Evolutionary conservation across 2,797 vertebrate species (phyloP), one percentile per base, ranked within the genome.

Genomic region (Silurus lanzhouensis): DNA sequence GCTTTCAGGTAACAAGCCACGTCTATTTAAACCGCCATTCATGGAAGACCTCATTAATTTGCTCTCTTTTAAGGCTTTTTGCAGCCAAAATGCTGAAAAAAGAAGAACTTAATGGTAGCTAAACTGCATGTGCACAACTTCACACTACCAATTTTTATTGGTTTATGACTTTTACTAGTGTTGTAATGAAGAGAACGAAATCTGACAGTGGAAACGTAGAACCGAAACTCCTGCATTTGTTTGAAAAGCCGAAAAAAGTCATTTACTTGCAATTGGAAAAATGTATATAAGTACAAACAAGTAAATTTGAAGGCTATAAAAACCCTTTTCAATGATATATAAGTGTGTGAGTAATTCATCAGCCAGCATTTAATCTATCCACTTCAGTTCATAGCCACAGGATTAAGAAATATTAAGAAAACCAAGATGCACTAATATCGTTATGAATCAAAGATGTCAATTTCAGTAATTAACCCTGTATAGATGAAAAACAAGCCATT

Each of bases 381-480:
- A 55, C 64, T 82, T 44, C 17, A 68, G 77, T 46, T 19, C 38
- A 76, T 1, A 3, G 13, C 58, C 75, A 67, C 79, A 86, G 1
- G 83, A 83, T 68, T 52, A 52, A 52, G 48, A 52, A 64, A 71
- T 48, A 78, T 66, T 10, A 78, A 83, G 71, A 44, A 67, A 79
- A 70, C 20, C 5, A 2, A 80, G 15, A 74, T 25, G 71, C 48
- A 68, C 38, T 10, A 61, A 88, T 71, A 55, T 52, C 52, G 63
- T 17, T 14, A 68, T 52, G 63, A 80, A 80, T 85, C 78, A 85
- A 67, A 83, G 58, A 58, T 19, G 13, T 38, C 46, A 77, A 64
- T 82, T 81, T 55, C 55, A 27, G 75, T 87, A 84, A 58, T 86
- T 85, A 81, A 88, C 87, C 25, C 58, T 74, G 38, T 80, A 83